phyloP scores from a whole-genome alignment of 2,113 vertebrate genomes.

The Poicephalus gulielmi region DNA sequence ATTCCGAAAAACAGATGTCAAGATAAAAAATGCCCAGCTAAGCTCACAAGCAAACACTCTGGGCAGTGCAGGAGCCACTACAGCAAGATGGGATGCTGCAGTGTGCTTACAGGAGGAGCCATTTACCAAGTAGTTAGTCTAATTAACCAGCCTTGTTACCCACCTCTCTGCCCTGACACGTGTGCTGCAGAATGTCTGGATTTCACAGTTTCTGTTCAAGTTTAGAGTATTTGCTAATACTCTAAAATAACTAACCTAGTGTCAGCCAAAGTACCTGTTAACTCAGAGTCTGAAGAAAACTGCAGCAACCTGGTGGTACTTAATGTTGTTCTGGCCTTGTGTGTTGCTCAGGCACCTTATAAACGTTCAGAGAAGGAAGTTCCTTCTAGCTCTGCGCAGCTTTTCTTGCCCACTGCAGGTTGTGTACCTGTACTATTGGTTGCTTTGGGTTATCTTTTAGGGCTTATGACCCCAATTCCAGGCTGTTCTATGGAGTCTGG shows the following conservation, averaged over 20 bases:
- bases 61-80: background rate
- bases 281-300: background rate
- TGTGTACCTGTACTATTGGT: background rate
- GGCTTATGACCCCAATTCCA: background rate
- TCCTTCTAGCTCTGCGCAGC: background rate
- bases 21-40: background rate
- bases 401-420: background rate
- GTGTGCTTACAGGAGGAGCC: background rate
- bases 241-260: background rate
- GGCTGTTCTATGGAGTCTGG: background rate
- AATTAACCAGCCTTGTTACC: background rate
- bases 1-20: background rate
- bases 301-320: background rate
- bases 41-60: fast-evolving
- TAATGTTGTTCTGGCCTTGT: background rate
- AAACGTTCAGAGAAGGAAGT: background rate
- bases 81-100: background rate
- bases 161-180: background rate
- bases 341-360: background rate
- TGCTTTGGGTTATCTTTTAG: background rate
- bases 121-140: too few relatives aligned
- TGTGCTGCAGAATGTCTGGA: background rate
- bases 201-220: background rate
- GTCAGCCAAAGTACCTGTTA: background rate
- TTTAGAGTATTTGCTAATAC: background rate